Percentiles rank a stretch among this genome's conserved stretches.
These are phyloP conservation scores for Nephrotoma guestfalica DNA, from an alignment of 2,888 invertebrate genomes.

Conservation along the genomic window DNA sequence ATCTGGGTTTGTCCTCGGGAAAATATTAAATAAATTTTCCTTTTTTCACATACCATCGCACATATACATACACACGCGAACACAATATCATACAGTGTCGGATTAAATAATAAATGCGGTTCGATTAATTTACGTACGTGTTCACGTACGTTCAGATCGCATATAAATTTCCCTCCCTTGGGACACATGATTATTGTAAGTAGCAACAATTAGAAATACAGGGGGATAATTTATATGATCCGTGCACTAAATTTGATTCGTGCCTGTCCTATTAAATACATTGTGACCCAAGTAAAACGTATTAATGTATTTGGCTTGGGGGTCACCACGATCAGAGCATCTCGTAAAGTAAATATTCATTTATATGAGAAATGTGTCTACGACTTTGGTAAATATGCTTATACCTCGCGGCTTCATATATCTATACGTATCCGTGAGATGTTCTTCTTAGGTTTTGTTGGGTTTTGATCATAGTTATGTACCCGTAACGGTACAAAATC, in stretches of 20 bases:
- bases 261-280: not conserved
- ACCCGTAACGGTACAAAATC: not conserved
- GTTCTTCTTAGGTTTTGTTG: not conserved
- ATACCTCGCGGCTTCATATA: not conserved
- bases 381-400: not conserved
- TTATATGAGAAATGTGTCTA: not conserved
- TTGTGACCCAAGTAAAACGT: not conserved
- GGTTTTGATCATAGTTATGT: not conserved
- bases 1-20: slow-evolving; percentile 2
- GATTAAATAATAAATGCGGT: not conserved
- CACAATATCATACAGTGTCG: not conserved
- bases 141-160: not conserved
- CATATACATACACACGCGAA: not conserved
- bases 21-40: not conserved
- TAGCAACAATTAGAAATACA: not conserved
- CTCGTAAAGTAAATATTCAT: not conserved
- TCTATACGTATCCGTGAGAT: not conserved
- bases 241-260: not conserved
- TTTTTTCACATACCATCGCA: not conserved
- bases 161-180: not conserved
- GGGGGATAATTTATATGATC: not conserved
- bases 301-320: not conserved
- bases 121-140: not conserved
- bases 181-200: not conserved
- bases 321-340: not conserved